These are phyloP conservation scores for Anableps anableps DNA, from an alignment of 2,797 vertebrate genomes.

Conservation along the genomic window DNA sequence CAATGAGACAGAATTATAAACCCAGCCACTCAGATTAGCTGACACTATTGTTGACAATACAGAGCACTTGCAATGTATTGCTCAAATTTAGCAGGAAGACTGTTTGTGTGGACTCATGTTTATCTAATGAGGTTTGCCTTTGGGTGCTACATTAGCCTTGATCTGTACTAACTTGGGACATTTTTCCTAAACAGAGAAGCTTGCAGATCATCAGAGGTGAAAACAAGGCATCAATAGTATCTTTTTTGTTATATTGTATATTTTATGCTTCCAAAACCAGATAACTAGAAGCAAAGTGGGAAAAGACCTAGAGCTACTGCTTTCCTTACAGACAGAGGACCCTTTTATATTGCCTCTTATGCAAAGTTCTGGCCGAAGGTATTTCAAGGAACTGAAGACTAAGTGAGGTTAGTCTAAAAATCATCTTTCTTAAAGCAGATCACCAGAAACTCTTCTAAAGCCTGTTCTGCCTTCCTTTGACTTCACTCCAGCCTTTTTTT, in stretches of 20 bases:
- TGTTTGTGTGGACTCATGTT: not conserved
- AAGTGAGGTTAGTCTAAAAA: not conserved
- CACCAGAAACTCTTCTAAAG: not conserved
- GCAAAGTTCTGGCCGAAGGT: constrained; percentile 22
- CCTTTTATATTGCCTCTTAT: constrained; percentile 38
- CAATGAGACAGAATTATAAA: not conserved
- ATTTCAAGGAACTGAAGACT: constrained; percentile 32
- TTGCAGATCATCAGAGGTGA: not conserved
- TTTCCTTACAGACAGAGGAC: constrained; percentile 24
- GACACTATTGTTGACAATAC: not conserved
- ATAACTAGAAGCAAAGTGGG: not conserved
- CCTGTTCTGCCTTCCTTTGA: not conserved
- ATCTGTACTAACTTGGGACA: not conserved
- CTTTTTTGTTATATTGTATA: not conserved
- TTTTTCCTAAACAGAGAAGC: not conserved
- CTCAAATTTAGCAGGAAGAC: not conserved
- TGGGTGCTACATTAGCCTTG: not conserved
- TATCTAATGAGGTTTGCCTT: not conserved
- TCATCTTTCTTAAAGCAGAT: not conserved
- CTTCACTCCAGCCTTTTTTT: not conserved
- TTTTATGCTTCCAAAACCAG: not conserved
- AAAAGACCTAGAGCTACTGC: not conserved
- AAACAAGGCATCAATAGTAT: not conserved
- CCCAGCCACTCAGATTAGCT: not conserved
- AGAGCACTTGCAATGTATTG: not conserved